Evolutionary conservation across 2,797 vertebrate genomes (phyloP).

Genomic region (Argentina silus): DNA sequence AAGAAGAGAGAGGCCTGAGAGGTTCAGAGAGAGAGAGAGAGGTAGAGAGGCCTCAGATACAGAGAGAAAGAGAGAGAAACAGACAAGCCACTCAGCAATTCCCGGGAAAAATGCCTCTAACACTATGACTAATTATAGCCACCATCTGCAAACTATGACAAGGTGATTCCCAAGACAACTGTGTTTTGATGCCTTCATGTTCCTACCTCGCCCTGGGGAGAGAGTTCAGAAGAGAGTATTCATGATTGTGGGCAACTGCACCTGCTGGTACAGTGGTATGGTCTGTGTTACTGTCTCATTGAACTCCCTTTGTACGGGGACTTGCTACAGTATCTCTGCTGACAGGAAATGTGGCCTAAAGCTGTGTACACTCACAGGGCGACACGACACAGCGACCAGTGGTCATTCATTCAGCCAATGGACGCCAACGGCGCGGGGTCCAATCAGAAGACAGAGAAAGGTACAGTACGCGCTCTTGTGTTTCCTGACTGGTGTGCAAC

Average conservation of each 20-base stretch:
- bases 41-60: background rate
- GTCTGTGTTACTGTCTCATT: too few relatives aligned
- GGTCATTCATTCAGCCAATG: too few relatives aligned
- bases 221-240: conserved; percentile 34
- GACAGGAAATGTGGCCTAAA: too few relatives aligned
- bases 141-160: conserved; percentile 63
- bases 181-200: conserved; percentile 63
- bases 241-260: conserved; percentile 37
- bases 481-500: too few relatives aligned
- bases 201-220: conserved; percentile 49
- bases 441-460: too few relatives aligned
- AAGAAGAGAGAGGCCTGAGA: too few relatives aligned
- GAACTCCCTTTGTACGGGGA: too few relatives aligned
- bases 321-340: too few relatives aligned
- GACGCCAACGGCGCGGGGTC: too few relatives aligned
- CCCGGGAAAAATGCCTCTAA: conserved; percentile 53
- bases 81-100: conserved; percentile 42
- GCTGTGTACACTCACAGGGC: too few relatives aligned
- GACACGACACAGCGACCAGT: too few relatives aligned
- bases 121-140: conserved; percentile 69
- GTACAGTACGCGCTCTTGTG: too few relatives aligned
- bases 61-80: background rate
- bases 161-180: conserved; percentile 55
- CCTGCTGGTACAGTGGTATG: conserved; percentile 6
- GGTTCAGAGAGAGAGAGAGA: background rate